phyloP scores from a whole-genome alignment of 2,888 invertebrate species.

The Hypercompe scribonia region DNA sequence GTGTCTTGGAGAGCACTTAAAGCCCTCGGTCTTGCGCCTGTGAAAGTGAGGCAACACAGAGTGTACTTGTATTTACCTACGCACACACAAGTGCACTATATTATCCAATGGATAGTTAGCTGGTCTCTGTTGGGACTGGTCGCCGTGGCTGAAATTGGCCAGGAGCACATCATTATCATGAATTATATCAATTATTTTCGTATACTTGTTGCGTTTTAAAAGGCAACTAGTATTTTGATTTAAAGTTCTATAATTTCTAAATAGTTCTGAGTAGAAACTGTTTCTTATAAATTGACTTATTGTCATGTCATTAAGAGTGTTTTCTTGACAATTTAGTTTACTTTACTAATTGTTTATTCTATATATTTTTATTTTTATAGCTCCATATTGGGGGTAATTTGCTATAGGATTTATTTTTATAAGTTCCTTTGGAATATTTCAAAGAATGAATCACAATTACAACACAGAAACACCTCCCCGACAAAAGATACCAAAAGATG shows the following conservation, averaged over 20 bases:
- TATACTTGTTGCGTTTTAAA: no score
- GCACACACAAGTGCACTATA: no score
- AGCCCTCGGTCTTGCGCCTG: no score
- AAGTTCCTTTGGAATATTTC: slow-evolving; percentile 1
- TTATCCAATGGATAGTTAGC: no score
- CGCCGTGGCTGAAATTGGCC: no score
- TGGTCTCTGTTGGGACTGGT: no score
- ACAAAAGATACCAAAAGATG: slow-evolving; percentile 75
- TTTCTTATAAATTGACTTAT: neutral
- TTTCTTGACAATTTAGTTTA: slow-evolving; percentile 1
- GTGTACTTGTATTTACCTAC: no score
- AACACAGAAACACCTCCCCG: slow-evolving; percentile 20
- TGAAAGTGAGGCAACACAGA: no score
- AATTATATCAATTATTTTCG: no score
- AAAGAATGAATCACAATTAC: slow-evolving; percentile 4
- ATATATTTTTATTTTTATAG: slow-evolving; percentile 3
- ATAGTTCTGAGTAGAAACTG: neutral
- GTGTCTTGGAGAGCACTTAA: no score
- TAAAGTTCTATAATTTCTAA: neutral
- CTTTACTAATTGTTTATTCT: neutral
- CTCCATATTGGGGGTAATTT: slow-evolving; percentile 9
- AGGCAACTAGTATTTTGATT: no score
- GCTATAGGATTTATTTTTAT: neutral
- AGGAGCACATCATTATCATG: no score
- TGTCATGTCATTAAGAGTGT: neutral